Conservation (phyloP, 2,888 invertebrate genomes). For the Halictus ligatus region DNA sequence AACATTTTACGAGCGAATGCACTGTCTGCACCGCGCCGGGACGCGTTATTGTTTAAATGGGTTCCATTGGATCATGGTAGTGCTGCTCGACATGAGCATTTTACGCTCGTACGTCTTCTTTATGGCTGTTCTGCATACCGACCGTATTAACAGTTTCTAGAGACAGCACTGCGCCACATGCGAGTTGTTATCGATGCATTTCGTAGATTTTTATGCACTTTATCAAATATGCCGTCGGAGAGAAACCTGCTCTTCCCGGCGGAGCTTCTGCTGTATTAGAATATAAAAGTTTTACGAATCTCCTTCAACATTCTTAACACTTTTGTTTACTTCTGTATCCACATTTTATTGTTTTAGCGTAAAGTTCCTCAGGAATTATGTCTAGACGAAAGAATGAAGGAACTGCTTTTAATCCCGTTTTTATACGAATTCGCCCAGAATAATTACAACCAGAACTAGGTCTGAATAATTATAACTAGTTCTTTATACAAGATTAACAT, state of each 20-base stretch:
- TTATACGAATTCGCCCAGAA: not conserved
- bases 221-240: not conserved
- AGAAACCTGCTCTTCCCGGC: not conserved
- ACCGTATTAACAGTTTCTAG: not conserved
- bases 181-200: not conserved
- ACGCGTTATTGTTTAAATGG: slow-evolving; percentile 5
- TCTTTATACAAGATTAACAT: no score
- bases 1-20: not conserved
- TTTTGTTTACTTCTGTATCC: not conserved
- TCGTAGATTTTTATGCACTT: not conserved
- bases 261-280: not conserved
- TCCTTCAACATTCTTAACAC: not conserved
- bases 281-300: not conserved
- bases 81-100: not conserved
- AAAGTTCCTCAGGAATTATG: not conserved
- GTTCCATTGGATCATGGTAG: not conserved
- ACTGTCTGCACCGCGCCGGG: not conserved
- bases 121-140: not conserved
- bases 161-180: not conserved
- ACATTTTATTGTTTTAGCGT: not conserved
- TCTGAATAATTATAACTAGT: no score
- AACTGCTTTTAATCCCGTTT: not conserved
- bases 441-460: no score
- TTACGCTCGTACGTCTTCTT: not conserved
- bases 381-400: no score